These are phyloP conservation scores for Parapristionchus giblindavisi DNA, from an alignment of 2,888 invertebrate genomes.

Conservation along the genomic window DNA sequence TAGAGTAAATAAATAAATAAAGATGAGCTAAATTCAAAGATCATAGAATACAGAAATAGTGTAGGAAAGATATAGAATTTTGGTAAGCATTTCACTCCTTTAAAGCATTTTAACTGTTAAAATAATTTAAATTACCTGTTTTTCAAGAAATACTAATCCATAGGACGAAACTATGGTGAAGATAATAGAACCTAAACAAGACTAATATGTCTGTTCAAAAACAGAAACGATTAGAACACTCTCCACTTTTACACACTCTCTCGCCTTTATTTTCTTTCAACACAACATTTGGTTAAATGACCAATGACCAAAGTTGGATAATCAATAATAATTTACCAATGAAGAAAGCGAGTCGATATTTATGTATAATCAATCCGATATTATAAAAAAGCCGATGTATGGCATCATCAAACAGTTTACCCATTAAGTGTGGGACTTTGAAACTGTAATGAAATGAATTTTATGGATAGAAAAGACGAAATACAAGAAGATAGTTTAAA, in stretches of 20 bases:
- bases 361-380: slow-evolving; percentile 30
- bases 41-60: no score
- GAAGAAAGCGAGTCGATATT: slow-evolving; percentile 15
- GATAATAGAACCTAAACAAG: slow-evolving; percentile 47
- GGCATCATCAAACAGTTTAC: slow-evolving; percentile 31
- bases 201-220: no score
- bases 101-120: neutral
- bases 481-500: no score
- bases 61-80: no score
- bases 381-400: slow-evolving; percentile 37
- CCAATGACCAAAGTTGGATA: neutral
- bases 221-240: no score
- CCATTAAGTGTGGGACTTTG: slow-evolving; percentile 12
- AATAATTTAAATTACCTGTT: slow-evolving; percentile 52
- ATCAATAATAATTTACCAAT: slow-evolving; percentile 2
- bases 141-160: slow-evolving; percentile 63
- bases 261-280: no score
- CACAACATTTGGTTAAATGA: neutral
- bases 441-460: neutral
- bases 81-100: no score
- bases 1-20: no score
- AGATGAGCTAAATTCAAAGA: no score
- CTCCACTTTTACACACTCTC: no score
- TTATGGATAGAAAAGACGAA: no score
- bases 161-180: slow-evolving; percentile 57